A percentile compares a stretch with the other conserved stretches of the same genome.
Evolutionary conservation across 2,888 invertebrate genomes (phyloP).

Genomic region (Eilema griseolum): DNA sequence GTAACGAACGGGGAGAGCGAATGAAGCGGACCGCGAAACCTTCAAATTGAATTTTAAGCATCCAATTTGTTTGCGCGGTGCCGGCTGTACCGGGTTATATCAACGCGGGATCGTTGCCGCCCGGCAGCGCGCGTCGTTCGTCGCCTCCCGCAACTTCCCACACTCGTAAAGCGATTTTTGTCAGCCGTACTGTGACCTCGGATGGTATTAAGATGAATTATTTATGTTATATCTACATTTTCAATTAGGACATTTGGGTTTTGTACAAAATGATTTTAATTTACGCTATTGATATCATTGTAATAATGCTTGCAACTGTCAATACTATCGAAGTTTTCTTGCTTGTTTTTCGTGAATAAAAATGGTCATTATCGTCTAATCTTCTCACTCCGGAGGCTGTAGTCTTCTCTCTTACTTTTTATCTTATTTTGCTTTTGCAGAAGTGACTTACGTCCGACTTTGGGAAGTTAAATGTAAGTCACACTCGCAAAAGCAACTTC

Average conservation of each 20-base stretch:
- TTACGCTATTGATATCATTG: background rate
- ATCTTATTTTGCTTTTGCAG: too few relatives aligned
- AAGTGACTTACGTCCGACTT: too few relatives aligned
- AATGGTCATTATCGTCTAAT: too few relatives aligned
- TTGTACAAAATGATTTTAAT: background rate
- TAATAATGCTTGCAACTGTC: too few relatives aligned
- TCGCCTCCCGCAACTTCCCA: constrained; percentile 62
- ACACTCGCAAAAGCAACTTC: too few relatives aligned
- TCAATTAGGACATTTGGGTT: constrained; percentile 27
- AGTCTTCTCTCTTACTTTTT: too few relatives aligned
- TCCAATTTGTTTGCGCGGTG: constrained; percentile 84
- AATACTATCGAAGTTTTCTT: too few relatives aligned
- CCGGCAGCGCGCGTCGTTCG: constrained; percentile 23
- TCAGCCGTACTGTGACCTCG: constrained; percentile 63
- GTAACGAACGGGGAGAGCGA: constrained; percentile 80
- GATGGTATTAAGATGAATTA: constrained; percentile 76
- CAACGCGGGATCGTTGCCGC: constrained; percentile 58
- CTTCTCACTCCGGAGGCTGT: background rate
- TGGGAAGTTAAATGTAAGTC: too few relatives aligned
- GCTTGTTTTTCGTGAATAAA: too few relatives aligned
- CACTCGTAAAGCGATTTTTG: constrained; percentile 81
- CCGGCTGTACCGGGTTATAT: constrained; percentile 66
- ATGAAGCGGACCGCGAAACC: constrained; percentile 86
- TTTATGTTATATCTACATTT: constrained; percentile 54
- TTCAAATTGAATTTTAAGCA: constrained; percentile 87